phyloP scores from a whole-genome alignment of 1,140 invertebrate species.

The Drosophila orosa region DNA sequence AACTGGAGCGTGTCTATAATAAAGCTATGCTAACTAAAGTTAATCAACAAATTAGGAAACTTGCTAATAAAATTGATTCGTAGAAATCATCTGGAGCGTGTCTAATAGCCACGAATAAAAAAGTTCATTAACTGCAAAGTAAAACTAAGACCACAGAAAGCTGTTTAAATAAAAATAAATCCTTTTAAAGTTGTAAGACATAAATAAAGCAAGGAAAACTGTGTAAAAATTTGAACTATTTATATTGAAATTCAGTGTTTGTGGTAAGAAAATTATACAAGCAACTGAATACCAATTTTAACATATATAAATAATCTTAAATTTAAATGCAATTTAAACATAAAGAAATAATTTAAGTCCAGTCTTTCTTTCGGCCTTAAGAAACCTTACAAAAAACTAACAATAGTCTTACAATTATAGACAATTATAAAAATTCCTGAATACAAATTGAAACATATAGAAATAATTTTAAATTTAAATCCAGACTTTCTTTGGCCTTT shows the following conservation, averaged over 20 bases:
- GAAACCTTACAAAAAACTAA: too few species aligned
- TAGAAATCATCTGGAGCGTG: constrained; percentile 26
- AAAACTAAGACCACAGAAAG: background rate
- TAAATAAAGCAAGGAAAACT: too few species aligned
- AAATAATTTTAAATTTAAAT: background rate
- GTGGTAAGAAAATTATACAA: too few species aligned
- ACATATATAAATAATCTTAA: too few species aligned
- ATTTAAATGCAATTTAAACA: background rate
- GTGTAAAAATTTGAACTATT: too few species aligned
- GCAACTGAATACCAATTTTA: too few species aligned
- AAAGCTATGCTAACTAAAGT: background rate
- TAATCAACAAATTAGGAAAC: constrained; percentile 11
- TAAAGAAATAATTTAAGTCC: too few species aligned
- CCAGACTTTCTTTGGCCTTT: background rate
- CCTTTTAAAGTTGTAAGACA: background rate
- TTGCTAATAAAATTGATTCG: constrained; percentile 14
- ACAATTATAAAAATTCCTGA: background rate
- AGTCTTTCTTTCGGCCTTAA: too few species aligned
- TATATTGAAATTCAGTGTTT: too few species aligned
- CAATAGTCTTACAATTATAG: too few species aligned
- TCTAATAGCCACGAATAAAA: background rate
- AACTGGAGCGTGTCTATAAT: constrained; percentile 7
- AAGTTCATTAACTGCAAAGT: background rate
- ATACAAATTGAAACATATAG: background rate
- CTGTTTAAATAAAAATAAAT: too few species aligned